Percentiles rank a stretch among this genome's conserved stretches.
Evolutionary conservation across 1,140 invertebrate genomes (phyloP).

Genomic region (Chelonus insularis): DNA sequence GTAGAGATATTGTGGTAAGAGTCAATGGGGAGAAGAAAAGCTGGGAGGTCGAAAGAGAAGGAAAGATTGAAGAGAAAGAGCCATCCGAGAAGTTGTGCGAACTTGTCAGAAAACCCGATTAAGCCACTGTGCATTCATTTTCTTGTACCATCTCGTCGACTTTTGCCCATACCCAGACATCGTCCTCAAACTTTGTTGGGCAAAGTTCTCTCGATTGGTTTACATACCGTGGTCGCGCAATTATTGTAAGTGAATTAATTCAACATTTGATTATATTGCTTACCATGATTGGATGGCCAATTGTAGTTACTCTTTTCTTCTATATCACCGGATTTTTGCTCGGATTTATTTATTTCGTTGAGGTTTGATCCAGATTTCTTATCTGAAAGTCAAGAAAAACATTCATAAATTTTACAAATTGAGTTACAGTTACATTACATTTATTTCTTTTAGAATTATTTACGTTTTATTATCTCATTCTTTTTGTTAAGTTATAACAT

Average conservation of each 20-base stretch:
- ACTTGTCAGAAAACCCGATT: slow-evolving; percentile 35
- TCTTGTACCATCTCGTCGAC: slow-evolving; percentile 9
- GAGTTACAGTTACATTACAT: too few relatives aligned
- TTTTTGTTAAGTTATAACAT: too few relatives aligned
- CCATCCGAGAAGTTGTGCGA: slow-evolving; percentile 26
- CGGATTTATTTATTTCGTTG: slow-evolving; percentile 72
- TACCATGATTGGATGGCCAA: slow-evolving; percentile 48
- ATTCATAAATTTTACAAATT: too few relatives aligned
- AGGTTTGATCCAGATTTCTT: slow-evolving; percentile 69
- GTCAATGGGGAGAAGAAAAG: neutral
- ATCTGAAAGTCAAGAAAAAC: slow-evolving; percentile 50
- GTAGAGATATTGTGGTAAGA: neutral
- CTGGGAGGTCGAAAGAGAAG: neutral
- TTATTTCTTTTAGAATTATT: too few relatives aligned
- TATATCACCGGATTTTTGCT: slow-evolving; percentile 64
- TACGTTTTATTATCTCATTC: too few relatives aligned
- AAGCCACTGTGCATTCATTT: slow-evolving; percentile 35
- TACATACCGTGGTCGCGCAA: neutral
- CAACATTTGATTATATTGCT: slow-evolving; percentile 28
- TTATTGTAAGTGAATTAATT: slow-evolving; percentile 1
- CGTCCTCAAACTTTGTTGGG: slow-evolving; percentile 3
- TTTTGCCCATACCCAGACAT: neutral
- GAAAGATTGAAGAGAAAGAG: slow-evolving; percentile 15
- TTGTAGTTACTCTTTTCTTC: slow-evolving; percentile 51
- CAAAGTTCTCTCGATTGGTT: slow-evolving; percentile 10